These are phyloP conservation scores for Phasianus colchicus DNA, from an alignment of 2,113 vertebrate species.

Conservation along the genomic window DNA sequence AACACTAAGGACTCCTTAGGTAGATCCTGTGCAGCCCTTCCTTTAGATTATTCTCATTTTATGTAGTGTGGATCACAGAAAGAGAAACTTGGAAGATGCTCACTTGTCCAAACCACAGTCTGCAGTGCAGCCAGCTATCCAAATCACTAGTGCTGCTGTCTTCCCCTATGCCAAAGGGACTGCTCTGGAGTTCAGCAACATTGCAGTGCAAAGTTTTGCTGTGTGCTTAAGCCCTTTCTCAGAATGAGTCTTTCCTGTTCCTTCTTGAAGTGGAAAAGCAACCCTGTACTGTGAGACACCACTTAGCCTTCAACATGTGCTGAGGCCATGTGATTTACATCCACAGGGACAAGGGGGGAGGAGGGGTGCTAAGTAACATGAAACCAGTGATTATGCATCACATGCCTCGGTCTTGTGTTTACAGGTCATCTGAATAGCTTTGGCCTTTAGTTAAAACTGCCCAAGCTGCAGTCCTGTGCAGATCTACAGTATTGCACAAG, in stretches of 20 bases:
- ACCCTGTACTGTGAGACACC: not conserved
- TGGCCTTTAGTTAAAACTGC: not conserved
- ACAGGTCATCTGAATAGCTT: not conserved
- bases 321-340: rapidly evolving
- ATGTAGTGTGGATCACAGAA: not conserved
- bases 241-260: not conserved
- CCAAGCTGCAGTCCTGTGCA: not conserved
- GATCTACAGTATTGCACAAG: rapidly evolving
- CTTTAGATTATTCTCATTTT: not conserved
- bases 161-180: too few species aligned
- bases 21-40: not conserved
- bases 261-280: not conserved
- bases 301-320: rapidly evolving
- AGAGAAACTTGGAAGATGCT: not conserved
- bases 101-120: rapidly evolving
- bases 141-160: not conserved
- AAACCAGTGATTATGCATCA: not conserved
- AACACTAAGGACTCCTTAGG: not conserved
- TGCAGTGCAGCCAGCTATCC: not conserved
- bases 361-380: not conserved
- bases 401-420: not conserved
- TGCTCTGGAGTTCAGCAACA: not conserved
- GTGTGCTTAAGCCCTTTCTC: not conserved
- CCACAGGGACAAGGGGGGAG: not conserved
- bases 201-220: too few species aligned